A percentile compares a stretch with the other conserved stretches of the same genome.
Evolutionary conservation across 2,797 vertebrate species (phyloP).

Genomic region (Pogonophryne albipinna): DNA sequence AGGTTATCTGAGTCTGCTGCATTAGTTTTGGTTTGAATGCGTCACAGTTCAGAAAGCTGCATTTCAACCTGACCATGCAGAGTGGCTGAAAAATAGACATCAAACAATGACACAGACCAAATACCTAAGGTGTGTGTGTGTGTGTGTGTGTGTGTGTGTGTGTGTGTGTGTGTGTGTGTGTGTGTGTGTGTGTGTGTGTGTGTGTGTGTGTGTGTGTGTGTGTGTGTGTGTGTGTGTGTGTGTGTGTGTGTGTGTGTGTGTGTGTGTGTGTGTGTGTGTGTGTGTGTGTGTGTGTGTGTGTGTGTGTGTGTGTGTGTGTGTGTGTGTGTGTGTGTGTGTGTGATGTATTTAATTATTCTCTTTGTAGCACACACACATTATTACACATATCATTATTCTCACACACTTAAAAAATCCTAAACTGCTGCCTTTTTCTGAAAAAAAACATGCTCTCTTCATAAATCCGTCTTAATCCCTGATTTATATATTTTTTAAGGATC

Average conservation of each 20-base stretch:
- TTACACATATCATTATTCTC: too few species aligned
- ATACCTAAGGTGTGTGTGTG: too few species aligned
- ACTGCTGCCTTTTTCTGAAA: too few species aligned
- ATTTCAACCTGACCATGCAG: too few species aligned
- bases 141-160: slow-evolving; percentile 6
- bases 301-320: too few species aligned
- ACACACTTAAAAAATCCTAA: too few species aligned
- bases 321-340: not conserved
- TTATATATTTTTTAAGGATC: too few species aligned
- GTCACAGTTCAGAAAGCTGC: not conserved
- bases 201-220: not conserved
- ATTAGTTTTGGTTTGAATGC: not conserved
- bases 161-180: not conserved
- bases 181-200: slow-evolving; percentile 2
- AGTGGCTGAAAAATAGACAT: too few species aligned
- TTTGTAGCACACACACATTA: too few species aligned
- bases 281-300: not conserved
- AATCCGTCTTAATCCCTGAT: too few species aligned
- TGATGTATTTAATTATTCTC: not conserved
- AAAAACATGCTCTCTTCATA: not conserved
- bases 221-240: not conserved
- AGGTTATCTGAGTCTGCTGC: not conserved
- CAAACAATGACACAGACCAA: too few species aligned
- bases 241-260: not conserved
- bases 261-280: not conserved